Evolutionary conservation across 2,113 vertebrate genomes (phyloP).

Genomic region (Psittacus erithacus): DNA sequence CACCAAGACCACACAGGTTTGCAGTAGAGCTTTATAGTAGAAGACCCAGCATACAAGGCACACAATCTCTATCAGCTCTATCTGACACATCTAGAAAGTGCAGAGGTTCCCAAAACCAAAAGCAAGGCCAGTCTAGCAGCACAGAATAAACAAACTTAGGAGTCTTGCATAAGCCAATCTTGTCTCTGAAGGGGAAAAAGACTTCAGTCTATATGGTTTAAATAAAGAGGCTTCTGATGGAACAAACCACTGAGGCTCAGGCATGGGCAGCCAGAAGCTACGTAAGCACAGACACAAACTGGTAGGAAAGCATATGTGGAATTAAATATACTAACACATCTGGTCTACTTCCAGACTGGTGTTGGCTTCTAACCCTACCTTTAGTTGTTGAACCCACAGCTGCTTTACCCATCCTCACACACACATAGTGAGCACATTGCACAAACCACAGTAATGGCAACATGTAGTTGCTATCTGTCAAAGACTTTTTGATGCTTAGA

Average conservation of each 20-base stretch:
- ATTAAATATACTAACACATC: neutral
- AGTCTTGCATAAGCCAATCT: neutral
- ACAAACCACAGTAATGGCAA: neutral
- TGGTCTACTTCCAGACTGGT: neutral
- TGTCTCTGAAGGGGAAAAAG: neutral
- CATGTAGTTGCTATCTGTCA: neutral
- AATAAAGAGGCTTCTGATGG: neutral
- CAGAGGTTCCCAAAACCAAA: neutral
- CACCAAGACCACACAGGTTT: constrained; percentile 58
- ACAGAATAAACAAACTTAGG: neutral
- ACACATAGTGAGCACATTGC: neutral
- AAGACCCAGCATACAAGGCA: neutral
- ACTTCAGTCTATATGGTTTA: neutral
- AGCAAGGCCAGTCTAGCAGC: neutral
- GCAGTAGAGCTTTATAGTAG: neutral
- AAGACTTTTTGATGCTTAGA: neutral
- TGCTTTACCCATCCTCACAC: neutral
- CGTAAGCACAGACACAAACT: neutral
- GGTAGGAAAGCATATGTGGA: neutral
- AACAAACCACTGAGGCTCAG: neutral
- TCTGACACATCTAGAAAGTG: neutral
- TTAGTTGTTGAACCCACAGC: neutral
- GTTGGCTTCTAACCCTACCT: neutral
- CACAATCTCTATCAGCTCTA: neutral
- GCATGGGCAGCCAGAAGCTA: neutral